Percentiles rank a stretch among this genome's conserved stretches.
Evolutionary conservation across 2,888 invertebrate species (phyloP).

Genomic region (Mycogona germanica): DNA sequence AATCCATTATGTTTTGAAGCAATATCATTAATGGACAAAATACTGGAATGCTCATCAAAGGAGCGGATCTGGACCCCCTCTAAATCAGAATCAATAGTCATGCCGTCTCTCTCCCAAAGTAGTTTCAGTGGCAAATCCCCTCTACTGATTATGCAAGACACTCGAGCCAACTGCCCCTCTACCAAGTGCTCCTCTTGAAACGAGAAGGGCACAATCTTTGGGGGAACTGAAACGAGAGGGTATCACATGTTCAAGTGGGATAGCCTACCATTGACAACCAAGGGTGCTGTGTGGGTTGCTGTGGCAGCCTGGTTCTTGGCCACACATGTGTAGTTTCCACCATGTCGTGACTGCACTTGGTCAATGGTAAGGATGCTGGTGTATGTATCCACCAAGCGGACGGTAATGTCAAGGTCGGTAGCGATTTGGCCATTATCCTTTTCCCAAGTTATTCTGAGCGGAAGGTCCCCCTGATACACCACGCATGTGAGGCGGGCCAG

Average conservation of each 20-base stretch:
- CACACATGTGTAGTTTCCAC: constrained; percentile 20
- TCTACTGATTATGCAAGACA: constrained; percentile 17
- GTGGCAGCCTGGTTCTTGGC: constrained; percentile 20
- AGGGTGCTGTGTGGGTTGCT: constrained; percentile 21
- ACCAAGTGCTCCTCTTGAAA: constrained; percentile 17
- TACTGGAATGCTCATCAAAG: constrained; percentile 31
- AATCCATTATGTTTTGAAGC: constrained; percentile 32
- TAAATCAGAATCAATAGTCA: constrained; percentile 26
- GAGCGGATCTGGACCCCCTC: constrained; percentile 25
- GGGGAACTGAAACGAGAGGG: constrained; percentile 22
- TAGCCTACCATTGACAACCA: constrained; percentile 15
- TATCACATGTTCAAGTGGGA: too few relatives aligned
- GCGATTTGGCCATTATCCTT: constrained; percentile 9
- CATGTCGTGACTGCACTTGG: constrained; percentile 1
- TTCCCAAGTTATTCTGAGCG: constrained; percentile 9
- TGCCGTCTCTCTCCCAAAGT: constrained; percentile 32
- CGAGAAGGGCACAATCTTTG: constrained; percentile 20
- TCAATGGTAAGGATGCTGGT: constrained; percentile 18
- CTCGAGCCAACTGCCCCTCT: constrained; percentile 15
- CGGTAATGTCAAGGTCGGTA: constrained; percentile 2
- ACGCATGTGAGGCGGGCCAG: constrained; percentile 17
- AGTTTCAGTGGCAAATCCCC: constrained; percentile 32
- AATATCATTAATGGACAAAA: constrained; percentile 31
- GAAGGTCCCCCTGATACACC: constrained; percentile 18
- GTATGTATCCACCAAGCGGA: constrained; percentile 21